Evolutionary conservation across 2,888 invertebrate species (phyloP), one percentile per base, ranked within the genome.

Genomic region (Rotaria sp.): DNA sequence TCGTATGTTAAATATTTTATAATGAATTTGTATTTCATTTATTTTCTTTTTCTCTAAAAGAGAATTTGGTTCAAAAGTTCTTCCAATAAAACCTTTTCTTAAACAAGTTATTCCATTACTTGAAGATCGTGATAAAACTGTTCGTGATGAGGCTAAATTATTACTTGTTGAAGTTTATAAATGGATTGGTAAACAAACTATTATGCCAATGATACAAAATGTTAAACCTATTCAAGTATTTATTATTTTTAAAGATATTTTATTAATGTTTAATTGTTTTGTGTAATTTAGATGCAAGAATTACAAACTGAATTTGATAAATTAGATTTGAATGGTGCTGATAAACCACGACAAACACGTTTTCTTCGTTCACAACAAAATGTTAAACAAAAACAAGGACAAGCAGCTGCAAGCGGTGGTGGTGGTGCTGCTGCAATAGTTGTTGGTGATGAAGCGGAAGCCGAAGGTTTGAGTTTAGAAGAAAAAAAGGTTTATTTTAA

Each of bases 151-250:
- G 91, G 94, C 95, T 88, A 96, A 97, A 91, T 93, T 94, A 35
- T 92, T 98, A 90, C 94, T 95, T n/a, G 93, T 97, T 87, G 97
- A 97, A 92, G 94, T 97, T 91, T 96, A 95, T 92, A 94, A 96
- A 88, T 96, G 96, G 96, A 94, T 95, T 87, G 95, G 95, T 0
- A 67, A 67, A 67, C 92, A 93, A 21, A 84, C 87, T 45, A 41
- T 86, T 18, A 57, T 59, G 57, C 85, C 87, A 21, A 41, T 85
- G 26, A 50, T 86, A 26, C 86, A 86, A 55, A 85, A 94, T 57
- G 92, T 97, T 35, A 97, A 97, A 90, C 95, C 96, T 2, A 94
- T 97, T 0, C 95, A 96, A 89, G 92, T 93, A 88, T 15, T 21
- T 45, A 1, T 45, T 45, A 11, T 45, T 45, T 13, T 45, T 45